Evolutionary conservation across 2,113 vertebrate species (phyloP).

Genomic region (Apistogramma diplotaenia): DNA sequence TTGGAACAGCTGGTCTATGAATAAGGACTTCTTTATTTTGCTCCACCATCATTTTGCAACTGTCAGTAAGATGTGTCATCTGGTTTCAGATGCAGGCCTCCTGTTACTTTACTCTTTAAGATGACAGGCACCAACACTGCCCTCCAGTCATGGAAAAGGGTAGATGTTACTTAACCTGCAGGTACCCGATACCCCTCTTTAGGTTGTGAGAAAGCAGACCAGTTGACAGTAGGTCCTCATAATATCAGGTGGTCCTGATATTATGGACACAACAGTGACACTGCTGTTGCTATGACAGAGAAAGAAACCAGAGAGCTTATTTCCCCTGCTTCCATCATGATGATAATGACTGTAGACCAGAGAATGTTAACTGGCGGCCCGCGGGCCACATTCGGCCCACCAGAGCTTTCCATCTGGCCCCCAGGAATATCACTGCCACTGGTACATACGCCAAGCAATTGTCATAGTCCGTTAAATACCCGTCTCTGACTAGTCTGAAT

Average conservation of each 20-base stretch:
- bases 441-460: no score
- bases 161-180: not conserved
- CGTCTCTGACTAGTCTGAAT: no score
- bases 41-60: not conserved
- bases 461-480: no score
- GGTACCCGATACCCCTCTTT: not conserved
- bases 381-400: no score
- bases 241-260: not conserved
- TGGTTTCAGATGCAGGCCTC: not conserved
- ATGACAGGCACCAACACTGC: not conserved
- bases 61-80: not conserved
- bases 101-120: not conserved
- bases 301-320: not conserved
- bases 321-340: not conserved
- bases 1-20: not conserved
- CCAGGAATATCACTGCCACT: no score
- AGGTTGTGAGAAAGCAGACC: not conserved
- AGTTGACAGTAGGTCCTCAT: not conserved
- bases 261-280: not conserved
- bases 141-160: not conserved
- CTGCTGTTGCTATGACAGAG: not conserved
- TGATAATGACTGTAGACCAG: not conserved
- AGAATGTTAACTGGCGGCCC: no score
- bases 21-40: not conserved
- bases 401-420: no score